phyloP scores from a whole-genome alignment of 2,797 vertebrate genomes.

The Buphagus erythrorhynchus region DNA sequence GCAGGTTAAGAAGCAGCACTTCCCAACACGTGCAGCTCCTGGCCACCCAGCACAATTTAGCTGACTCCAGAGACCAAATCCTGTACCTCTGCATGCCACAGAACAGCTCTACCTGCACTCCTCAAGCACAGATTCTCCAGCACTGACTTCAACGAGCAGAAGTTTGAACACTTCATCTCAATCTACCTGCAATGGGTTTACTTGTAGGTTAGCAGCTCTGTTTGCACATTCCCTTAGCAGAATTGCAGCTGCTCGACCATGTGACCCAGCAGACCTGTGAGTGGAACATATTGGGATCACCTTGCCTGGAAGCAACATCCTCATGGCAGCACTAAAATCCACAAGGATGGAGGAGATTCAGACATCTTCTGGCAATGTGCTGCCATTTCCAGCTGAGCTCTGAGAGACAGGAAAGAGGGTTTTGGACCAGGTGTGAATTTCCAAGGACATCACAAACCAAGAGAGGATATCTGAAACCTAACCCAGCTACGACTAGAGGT shows the following conservation, averaged over 20 bases:
- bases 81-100: rapidly evolving
- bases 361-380: background rate
- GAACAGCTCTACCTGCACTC: background rate
- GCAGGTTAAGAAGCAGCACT: background rate
- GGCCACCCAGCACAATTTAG: background rate
- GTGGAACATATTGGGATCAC: background rate
- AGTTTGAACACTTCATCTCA: background rate
- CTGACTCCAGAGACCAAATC: background rate
- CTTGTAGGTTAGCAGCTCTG: background rate
- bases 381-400: background rate
- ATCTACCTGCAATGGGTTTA: background rate
- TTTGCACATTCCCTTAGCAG: background rate
- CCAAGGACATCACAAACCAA: background rate
- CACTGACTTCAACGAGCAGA: background rate
- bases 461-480: background rate
- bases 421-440: background rate
- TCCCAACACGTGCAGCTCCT: background rate
- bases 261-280: background rate
- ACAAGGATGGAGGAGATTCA: background rate
- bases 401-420: background rate
- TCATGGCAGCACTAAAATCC: background rate
- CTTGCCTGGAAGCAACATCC: background rate
- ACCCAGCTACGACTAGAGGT: background rate
- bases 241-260: background rate
- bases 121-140: background rate